Conservation (phyloP, 2,797 vertebrate species). For the Neosilurus mollespiculum region DNA sequence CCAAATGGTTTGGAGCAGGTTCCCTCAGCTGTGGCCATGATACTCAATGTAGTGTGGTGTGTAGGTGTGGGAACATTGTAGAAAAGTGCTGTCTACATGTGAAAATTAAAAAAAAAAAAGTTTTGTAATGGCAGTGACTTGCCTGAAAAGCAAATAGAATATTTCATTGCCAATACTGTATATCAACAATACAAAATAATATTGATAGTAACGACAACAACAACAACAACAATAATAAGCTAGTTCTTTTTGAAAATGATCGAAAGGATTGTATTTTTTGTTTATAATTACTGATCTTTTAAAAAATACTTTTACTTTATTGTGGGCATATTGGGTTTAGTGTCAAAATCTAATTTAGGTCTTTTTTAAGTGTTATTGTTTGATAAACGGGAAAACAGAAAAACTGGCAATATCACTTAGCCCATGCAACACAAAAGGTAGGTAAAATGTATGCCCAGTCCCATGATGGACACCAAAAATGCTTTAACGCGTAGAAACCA, state of each 20-base stretch:
- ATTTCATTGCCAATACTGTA: background rate
- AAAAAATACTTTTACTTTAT: background rate
- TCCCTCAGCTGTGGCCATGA: conserved; percentile 42
- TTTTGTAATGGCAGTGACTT: background rate
- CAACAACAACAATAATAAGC: background rate
- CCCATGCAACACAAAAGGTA: no score
- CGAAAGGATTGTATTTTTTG: background rate
- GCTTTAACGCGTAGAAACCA: no score
- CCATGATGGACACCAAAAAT: no score
- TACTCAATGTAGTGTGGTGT: conserved; percentile 38
- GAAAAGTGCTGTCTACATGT: conserved; percentile 59
- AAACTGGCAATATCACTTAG: no score
- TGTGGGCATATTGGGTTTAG: background rate
- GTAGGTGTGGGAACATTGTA: conserved; percentile 70
- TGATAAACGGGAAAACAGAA: no score
- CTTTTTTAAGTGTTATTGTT: background rate
- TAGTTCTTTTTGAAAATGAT: background rate
- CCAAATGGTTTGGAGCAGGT: conserved; percentile 32
- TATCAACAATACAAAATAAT: background rate
- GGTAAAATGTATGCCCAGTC: no score
- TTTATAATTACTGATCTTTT: background rate
- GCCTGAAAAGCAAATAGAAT: background rate
- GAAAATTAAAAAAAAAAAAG: background rate
- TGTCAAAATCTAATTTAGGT: background rate
- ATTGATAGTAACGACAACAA: background rate